These are phyloP conservation scores for Ophthalmolycus amberensis DNA, from an alignment of 2,113 vertebrate species.

Conservation along the genomic window DNA sequence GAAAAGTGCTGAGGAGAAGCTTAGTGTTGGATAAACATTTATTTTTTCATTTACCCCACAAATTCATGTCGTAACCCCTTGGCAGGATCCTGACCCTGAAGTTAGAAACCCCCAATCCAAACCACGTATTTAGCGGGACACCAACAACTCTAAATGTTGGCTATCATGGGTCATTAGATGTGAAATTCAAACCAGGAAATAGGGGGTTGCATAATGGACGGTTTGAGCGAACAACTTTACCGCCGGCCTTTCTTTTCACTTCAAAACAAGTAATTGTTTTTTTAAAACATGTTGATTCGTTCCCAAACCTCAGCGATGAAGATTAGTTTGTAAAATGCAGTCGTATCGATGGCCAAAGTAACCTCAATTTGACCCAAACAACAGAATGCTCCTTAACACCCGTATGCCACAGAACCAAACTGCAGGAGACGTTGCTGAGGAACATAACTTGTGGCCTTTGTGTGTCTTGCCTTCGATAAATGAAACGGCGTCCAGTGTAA, in stretches of 20 bases:
- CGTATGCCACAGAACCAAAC: not conserved
- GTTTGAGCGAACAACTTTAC: not conserved
- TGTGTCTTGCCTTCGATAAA: not conserved
- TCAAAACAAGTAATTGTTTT: not conserved
- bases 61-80: not conserved
- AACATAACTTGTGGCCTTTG: not conserved
- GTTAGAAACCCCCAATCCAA: not conserved
- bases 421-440: not conserved
- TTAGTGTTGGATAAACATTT: not conserved
- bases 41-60: no score
- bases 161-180: not conserved
- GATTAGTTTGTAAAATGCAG: not conserved
- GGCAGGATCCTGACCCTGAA: not conserved
- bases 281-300: not conserved
- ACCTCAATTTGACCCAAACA: not conserved
- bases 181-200: not conserved
- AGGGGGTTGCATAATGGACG: not conserved
- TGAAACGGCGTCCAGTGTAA: slow-evolving; percentile 12
- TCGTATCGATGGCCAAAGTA: not conserved
- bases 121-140: not conserved
- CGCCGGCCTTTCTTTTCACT: not conserved
- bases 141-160: not conserved
- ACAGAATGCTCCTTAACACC: not conserved
- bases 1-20: not conserved
- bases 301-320: not conserved